Percentiles rank a stretch among this genome's conserved stretches.
Evolutionary conservation across 1,140 invertebrate genomes (phyloP).

Genomic region (Alviniconcha marisindica): DNA sequence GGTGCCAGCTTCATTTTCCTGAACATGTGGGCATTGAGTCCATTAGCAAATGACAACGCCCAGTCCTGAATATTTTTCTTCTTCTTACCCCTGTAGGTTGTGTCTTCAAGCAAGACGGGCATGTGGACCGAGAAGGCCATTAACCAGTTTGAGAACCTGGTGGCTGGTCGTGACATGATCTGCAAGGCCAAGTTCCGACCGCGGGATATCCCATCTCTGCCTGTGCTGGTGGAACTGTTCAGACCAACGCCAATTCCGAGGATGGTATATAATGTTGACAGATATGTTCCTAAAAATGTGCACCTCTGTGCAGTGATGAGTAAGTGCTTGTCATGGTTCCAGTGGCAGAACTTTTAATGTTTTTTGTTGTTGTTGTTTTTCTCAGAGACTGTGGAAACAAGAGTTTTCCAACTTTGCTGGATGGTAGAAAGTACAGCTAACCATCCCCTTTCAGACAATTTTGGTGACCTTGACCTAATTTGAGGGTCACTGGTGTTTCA

Average conservation of each 20-base stretch:
- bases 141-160: slow-evolving; percentile 39
- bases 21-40: no score
- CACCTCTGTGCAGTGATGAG: not conserved
- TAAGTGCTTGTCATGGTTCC: not conserved
- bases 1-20: no score
- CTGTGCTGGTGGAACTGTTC: slow-evolving; percentile 45
- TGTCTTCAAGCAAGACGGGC: slow-evolving; percentile 50
- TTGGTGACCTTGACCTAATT: no score
- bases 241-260: slow-evolving; percentile 19
- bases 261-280: not conserved
- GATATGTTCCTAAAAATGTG: not conserved
- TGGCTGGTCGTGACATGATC: slow-evolving; percentile 36
- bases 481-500: no score
- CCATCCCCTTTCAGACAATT: no score
- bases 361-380: not conserved
- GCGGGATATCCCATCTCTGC: slow-evolving; percentile 23
- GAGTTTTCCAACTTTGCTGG: no score
- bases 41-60: no score
- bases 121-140: slow-evolving; percentile 56
- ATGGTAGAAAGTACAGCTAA: no score
- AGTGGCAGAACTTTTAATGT: slow-evolving; percentile 12
- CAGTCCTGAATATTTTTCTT: no score
- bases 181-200: slow-evolving; percentile 38
- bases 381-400: no score
- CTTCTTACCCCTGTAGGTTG: no score